These are phyloP conservation scores for Drosophila rhopaloa DNA, from an alignment of 1,140 invertebrate genomes.

Conservation along the genomic window DNA sequence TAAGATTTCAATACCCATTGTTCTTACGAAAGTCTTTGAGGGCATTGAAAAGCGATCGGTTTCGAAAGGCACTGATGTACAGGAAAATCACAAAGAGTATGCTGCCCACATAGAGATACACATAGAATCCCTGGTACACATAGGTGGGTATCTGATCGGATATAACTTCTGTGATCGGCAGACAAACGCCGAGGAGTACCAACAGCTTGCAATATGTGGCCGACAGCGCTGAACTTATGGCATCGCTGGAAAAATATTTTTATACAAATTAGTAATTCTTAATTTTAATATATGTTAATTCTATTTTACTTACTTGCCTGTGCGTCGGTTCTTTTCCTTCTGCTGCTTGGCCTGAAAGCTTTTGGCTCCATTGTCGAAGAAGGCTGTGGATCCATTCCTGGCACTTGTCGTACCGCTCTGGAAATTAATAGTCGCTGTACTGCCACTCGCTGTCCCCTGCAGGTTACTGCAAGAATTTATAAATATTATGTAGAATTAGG, in stretches of 20 bases:
- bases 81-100: conserved; percentile 91
- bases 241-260: conserved; percentile 76
- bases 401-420: conserved; percentile 62
- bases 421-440: conserved; percentile 74
- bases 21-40: conserved; percentile 85
- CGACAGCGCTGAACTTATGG: conserved; percentile 86
- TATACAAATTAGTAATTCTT: not conserved
- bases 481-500: not conserved
- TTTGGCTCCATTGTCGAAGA: conserved; percentile 63
- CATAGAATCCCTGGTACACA: conserved; percentile 91
- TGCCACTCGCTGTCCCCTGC: conserved; percentile 71
- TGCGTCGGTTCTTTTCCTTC: conserved; percentile 77
- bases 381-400: conserved; percentile 64
- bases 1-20: not conserved
- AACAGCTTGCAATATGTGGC: conserved; percentile 91
- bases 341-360: conserved; percentile 73
- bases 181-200: conserved; percentile 89
- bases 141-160: conserved; percentile 87
- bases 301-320: conserved; percentile 82
- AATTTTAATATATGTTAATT: not conserved
- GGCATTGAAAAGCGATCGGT: conserved; percentile 86
- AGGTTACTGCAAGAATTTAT: conserved; percentile 45
- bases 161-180: conserved; percentile 88
- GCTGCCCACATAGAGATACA: conserved; percentile 91
- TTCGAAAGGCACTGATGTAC: conserved; percentile 89